Conservation (phyloP, 2,113 vertebrate genomes). For the Agapornis roseicollis region DNA sequence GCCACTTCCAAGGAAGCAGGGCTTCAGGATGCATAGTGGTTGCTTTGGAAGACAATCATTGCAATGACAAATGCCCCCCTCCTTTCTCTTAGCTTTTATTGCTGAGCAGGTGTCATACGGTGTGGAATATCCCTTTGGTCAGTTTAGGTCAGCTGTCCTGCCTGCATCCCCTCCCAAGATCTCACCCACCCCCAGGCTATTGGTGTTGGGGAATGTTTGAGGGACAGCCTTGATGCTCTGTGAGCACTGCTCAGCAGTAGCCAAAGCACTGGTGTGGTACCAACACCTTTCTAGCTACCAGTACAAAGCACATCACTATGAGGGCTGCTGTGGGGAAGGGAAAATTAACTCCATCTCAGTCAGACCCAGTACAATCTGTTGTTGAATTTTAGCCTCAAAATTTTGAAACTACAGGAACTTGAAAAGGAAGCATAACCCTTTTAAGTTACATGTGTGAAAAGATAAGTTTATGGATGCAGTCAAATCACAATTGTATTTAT, state of each 20-base stretch:
- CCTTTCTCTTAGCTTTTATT: neutral
- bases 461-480: neutral
- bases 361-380: neutral
- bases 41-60: neutral
- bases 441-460: neutral
- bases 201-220: no score
- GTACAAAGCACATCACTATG: no score
- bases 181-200: neutral
- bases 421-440: neutral
- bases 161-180: neutral
- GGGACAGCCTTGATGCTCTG: no score
- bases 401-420: neutral
- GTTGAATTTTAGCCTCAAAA: conserved; percentile 17
- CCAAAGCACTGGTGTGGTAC: no score
- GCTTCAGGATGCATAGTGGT: neutral
- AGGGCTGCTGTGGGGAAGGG: no score
- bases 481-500: neutral
- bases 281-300: no score
- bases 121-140: neutral
- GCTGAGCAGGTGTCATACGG: neutral
- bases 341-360: no score
- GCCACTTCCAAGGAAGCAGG: neutral
- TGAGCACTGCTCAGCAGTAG: no score
- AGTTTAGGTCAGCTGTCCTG: neutral
- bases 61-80: neutral